Evolutionary conservation across 2,888 invertebrate species (phyloP), one percentile per base, ranked within the genome.

Genomic region (Monochamus alternatus): DNA sequence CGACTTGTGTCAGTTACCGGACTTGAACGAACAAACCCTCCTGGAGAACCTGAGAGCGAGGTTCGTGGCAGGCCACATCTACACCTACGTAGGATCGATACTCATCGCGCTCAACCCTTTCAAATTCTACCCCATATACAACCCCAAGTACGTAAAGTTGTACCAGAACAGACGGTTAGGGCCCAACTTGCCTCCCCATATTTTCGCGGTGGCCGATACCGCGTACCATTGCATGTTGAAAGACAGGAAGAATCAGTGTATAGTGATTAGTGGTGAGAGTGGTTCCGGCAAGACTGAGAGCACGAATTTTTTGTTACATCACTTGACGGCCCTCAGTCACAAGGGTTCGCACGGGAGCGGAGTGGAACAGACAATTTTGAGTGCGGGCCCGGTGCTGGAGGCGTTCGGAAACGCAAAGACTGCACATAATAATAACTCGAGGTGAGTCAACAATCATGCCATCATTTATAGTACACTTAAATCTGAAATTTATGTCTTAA

Each of bases 361-460:
- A n/a, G 97, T 98, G 3, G 98, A 98, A 89, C 98, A 98, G 90
- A 98, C 97, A 12, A 97, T 98, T 85, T 91, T 98, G 69, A 97
- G 97, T 87, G 98, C 98, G 44, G 98, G 98, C 9, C 98, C 98
- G 3, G 98, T 98, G 62, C 90, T 98, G 64, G 98, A 98, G 92
- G 98, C 98, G 5, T 98, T 98, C 89, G 98, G 98, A n/a, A 98
- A 98, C 90, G 98, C 98, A 0, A 98, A 98, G 90, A 98, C 98
- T 47, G 96, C 98, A 3, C 98, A 98, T 87, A 98, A 98, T 89
- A 98, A 98, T 90, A 98, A 98, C 89, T 97, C 97, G 3, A 85
- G 84, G 84, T 84, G 77, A 80, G 76, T 70, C 4, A 7, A 38
- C 38, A 38, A 38, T 38, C 31, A 10, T 52, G 2, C 4, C 14